Conservation (phyloP, 35 echinoderm and acorn worm species). For the Amphiura filiformis region DNA sequence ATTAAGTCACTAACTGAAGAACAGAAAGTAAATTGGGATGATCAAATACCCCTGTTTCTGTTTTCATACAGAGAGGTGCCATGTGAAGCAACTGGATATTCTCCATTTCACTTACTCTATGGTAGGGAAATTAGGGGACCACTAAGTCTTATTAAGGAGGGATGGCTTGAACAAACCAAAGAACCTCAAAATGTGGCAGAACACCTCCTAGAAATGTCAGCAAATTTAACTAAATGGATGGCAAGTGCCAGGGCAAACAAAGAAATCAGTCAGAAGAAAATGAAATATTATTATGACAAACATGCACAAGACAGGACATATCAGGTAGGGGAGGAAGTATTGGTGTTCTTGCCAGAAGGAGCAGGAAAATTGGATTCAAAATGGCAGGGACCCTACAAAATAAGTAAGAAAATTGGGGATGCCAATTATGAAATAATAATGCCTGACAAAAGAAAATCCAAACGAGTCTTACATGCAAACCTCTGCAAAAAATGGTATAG, state of each 20-base stretch:
- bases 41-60: slow-evolving; percentile 22
- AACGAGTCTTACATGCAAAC: slow-evolving; percentile 18
- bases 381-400: slow-evolving; percentile 47
- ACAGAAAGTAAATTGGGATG: slow-evolving; percentile 23
- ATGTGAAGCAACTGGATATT: background rate
- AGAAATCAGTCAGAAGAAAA: slow-evolving; percentile 13
- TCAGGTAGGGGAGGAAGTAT: slow-evolving; percentile 27
- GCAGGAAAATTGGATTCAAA: slow-evolving; percentile 11
- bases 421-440: slow-evolving; percentile 22
- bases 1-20: background rate
- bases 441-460: slow-evolving; percentile 24
- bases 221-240: slow-evolving; percentile 9
- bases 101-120: slow-evolving; percentile 39
- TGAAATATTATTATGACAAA: slow-evolving; percentile 28
- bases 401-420: slow-evolving; percentile 2
- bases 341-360: slow-evolving; percentile 32
- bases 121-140: slow-evolving; percentile 33
- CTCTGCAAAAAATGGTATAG: slow-evolving; percentile 6
- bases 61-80: slow-evolving; percentile 50
- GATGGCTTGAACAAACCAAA: background rate
- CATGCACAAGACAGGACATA: slow-evolving; percentile 10
- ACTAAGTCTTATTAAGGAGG: background rate
- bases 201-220: background rate
- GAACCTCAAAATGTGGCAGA: background rate
- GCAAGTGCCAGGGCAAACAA: background rate